Evolutionary conservation across 2,113 vertebrate species (phyloP).

Genomic region (Corvus moneduloides): DNA sequence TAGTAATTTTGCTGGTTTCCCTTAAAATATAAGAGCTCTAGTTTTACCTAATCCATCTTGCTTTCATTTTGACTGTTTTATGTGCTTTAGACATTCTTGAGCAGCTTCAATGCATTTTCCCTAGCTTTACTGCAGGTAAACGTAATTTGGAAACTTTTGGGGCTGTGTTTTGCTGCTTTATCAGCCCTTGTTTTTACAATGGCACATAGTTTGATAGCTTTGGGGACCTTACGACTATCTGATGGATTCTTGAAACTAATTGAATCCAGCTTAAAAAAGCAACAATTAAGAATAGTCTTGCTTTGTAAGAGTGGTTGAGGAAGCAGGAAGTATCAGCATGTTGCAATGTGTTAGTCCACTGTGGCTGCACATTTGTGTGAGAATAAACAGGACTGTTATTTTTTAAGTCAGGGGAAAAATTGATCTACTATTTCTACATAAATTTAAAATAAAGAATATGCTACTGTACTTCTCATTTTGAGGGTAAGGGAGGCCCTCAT

Average conservation of each 20-base stretch:
- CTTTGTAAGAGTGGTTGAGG: neutral
- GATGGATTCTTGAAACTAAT: neutral
- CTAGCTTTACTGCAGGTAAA: neutral
- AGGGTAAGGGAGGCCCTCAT: conserved; percentile 66
- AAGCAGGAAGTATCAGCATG: neutral
- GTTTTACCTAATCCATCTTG: neutral
- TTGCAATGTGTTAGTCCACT: neutral
- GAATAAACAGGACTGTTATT: neutral
- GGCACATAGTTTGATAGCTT: neutral
- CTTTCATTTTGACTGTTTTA: neutral
- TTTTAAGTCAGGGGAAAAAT: neutral
- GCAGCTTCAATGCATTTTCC: neutral
- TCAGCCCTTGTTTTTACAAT: neutral
- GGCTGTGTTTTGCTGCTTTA: neutral
- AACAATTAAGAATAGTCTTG: neutral
- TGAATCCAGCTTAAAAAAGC: neutral
- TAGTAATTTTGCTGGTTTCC: neutral
- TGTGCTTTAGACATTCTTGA: neutral
- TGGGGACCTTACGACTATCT: neutral
- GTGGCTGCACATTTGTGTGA: neutral
- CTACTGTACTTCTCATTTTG: neutral
- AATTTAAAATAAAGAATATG: neutral
- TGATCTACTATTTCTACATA: neutral
- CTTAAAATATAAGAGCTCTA: neutral
- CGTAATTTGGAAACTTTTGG: neutral